Evolutionary conservation across 2,797 vertebrate species (phyloP), one percentile per base, ranked within the genome.

Genomic region (Phoxinus dragarum): DNA sequence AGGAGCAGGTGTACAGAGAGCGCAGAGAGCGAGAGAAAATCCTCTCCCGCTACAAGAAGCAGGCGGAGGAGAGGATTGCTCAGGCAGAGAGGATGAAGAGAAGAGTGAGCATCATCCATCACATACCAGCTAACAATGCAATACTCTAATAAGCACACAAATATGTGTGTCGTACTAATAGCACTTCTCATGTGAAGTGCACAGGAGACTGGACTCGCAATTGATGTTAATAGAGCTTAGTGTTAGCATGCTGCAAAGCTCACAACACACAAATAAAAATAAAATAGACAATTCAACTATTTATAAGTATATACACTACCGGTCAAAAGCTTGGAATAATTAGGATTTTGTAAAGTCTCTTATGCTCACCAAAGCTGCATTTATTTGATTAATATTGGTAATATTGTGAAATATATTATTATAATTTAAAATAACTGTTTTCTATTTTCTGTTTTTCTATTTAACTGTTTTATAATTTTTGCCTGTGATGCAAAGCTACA

Each of bases 11-110:
- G 59, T 92, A 93, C 73, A 94, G 90, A 73, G 95, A 97, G 86
- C 94, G 95, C 44, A 95, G 95, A 86, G 94, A 95, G 75, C 95
- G 96, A 2, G 96, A 97, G 56, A 84, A 74, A 1, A 87, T 93
- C 11, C 87, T 97, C 54, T 92, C 88, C 1, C 91, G 92, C 23
- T 96, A 94, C 89, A 96, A 94, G 92, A 96, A 93, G 81, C 94
- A 93, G 31, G 93, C 92, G 0, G 96, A 96, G 72, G 97, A 97
- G 86, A 93, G 82, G 67, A 96, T 94, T 85, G 91, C 92, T 49
- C 95, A 95, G 86, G 94, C 93, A 0, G 95, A 97, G 68, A 95
- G 94, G 38, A 88, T 91, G 0, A 95, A 97, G 52, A 94, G 93
- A 84, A 93, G 93, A 93, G 97, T 97, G 83, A 91, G 94, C 17